Evolutionary conservation across 2,888 invertebrate genomes (phyloP).

Genomic region (Drosophila gaucha): DNA sequence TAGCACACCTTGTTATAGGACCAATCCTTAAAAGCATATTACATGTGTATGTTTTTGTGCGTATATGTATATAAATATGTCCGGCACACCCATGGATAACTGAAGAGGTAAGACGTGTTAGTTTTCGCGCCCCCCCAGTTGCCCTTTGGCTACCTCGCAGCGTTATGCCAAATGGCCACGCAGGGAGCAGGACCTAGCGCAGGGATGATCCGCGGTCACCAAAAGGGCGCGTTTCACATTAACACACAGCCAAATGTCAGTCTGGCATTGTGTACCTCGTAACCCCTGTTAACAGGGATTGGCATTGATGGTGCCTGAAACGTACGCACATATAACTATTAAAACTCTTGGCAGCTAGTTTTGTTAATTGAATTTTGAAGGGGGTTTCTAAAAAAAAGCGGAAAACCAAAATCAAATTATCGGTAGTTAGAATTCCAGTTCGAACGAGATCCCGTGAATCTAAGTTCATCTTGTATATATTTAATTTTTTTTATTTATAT

Average conservation of each 20-base stretch:
- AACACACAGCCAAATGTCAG: slow-evolving; percentile 58
- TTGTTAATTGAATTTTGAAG: slow-evolving; percentile 55
- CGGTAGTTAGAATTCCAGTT: not conserved
- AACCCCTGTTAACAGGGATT: slow-evolving; percentile 59
- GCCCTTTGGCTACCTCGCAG: slow-evolving; percentile 41
- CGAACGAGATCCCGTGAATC: no score
- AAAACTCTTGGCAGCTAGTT: slow-evolving; percentile 32
- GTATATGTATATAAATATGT: slow-evolving; percentile 1
- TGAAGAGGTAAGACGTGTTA: slow-evolving; percentile 54
- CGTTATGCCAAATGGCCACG: slow-evolving; percentile 64
- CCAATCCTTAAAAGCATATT: slow-evolving; percentile 71
- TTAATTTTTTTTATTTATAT: no score
- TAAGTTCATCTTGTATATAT: no score
- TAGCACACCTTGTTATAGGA: slow-evolving; percentile 69
- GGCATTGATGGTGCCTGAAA: slow-evolving; percentile 43
- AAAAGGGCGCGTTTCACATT: slow-evolving; percentile 81
- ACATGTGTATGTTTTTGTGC: slow-evolving; percentile 13
- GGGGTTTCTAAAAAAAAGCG: not conserved
- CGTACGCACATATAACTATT: slow-evolving; percentile 18
- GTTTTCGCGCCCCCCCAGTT: slow-evolving; percentile 65
- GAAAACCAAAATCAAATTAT: not conserved
- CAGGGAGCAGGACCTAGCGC: slow-evolving; percentile 37
- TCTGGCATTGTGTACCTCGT: slow-evolving; percentile 24
- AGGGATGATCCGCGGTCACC: slow-evolving; percentile 76
- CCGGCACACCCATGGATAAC: slow-evolving; percentile 47